Percentiles rank a stretch among this genome's conserved stretches.
Evolutionary conservation across 2,113 vertebrate species (phyloP).

Genomic region (Malurus alboscapulatus): DNA sequence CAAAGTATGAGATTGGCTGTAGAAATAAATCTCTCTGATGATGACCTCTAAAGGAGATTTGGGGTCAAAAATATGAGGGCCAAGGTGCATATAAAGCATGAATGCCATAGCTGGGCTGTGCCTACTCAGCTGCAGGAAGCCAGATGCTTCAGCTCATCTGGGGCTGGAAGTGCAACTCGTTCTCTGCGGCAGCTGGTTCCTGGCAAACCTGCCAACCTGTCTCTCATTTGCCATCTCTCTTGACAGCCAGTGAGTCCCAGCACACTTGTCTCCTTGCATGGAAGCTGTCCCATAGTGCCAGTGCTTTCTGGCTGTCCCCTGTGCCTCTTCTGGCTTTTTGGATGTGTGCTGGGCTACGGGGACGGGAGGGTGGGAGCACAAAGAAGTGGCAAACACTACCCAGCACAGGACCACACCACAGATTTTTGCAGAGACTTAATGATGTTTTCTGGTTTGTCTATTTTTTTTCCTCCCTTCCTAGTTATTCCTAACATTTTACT

Average conservation of each 20-base stretch:
- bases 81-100: fast-evolving
- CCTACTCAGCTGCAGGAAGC: neutral
- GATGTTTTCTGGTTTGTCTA: neutral
- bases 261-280: neutral
- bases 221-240: neutral
- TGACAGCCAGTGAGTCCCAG: neutral
- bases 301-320: neutral
- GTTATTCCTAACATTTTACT: conserved; percentile 30
- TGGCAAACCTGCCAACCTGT: neutral
- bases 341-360: neutral
- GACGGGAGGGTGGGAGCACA: neutral
- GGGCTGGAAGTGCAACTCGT: neutral
- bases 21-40: neutral
- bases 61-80: neutral
- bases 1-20: neutral
- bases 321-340: neutral
- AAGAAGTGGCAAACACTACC: neutral
- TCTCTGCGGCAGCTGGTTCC: fast-evolving
- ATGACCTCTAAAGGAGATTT: neutral
- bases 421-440: neutral
- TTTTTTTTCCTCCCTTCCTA: neutral
- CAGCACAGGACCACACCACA: neutral
- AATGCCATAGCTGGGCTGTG: neutral
- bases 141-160: neutral
- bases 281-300: neutral